Conservation (phyloP, 2,888 invertebrate species). For the Trichopoda pennipes region DNA sequence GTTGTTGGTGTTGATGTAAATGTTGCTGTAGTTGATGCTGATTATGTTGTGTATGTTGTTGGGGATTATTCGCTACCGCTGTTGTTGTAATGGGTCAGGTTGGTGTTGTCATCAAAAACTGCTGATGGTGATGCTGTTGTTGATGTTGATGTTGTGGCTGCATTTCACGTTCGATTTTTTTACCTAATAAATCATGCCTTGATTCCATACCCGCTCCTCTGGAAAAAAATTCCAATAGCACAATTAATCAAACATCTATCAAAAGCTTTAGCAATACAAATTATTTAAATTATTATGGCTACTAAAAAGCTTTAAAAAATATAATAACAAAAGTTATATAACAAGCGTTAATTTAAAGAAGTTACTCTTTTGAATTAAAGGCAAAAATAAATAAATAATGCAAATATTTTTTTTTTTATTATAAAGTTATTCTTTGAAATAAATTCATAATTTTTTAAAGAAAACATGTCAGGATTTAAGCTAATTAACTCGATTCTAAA, state of each 20-base stretch:
- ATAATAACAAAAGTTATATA: background rate
- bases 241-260: background rate
- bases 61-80: slow-evolving; percentile 68
- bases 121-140: slow-evolving; percentile 71
- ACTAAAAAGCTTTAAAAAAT: background rate
- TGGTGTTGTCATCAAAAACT: slow-evolving; percentile 81
- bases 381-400: background rate
- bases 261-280: background rate
- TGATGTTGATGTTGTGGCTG: slow-evolving; percentile 71
- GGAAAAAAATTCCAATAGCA: slow-evolving; percentile 63
- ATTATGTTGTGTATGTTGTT: slow-evolving; percentile 69
- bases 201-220: slow-evolving; percentile 82
- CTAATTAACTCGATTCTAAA: no score
- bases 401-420: no score
- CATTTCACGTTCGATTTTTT: slow-evolving; percentile 80
- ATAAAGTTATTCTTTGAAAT: no score
- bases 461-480: no score
- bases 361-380: background rate
- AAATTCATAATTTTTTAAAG: no score
- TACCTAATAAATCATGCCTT: slow-evolving; percentile 81
- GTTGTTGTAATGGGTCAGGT: slow-evolving; percentile 80
- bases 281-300: background rate
- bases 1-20: slow-evolving; percentile 64
- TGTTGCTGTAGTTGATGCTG: slow-evolving; percentile 70
- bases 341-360: background rate